phyloP scores from a whole-genome alignment of 2,113 vertebrate species.

The Leucopsar rothschildi region DNA sequence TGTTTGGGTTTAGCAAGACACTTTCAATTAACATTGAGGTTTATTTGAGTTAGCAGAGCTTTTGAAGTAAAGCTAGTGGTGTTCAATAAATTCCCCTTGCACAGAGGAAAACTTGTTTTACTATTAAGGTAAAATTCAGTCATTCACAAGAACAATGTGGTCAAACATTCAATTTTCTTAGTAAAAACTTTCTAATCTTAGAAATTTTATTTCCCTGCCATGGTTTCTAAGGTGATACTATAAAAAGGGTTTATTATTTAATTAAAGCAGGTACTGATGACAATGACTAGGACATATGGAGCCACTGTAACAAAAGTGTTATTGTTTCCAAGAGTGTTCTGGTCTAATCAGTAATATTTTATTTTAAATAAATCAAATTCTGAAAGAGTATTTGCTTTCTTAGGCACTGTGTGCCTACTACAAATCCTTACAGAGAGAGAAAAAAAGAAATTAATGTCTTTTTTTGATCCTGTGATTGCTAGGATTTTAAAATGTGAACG shows the following conservation, averaged over 20 bases:
- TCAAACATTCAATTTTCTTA: neutral
- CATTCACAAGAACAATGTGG: neutral
- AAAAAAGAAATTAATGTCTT: neutral
- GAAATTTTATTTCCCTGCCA: neutral
- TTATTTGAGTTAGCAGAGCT: neutral
- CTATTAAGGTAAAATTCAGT: neutral
- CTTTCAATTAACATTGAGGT: conserved; percentile 1
- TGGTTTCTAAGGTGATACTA: neutral
- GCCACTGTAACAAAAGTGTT: neutral
- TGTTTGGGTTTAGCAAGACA: neutral
- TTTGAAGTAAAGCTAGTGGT: neutral
- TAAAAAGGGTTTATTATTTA: neutral
- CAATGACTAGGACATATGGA: neutral
- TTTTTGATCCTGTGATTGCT: neutral
- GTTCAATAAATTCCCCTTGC: neutral
- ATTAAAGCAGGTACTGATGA: neutral
- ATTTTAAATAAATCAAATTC: neutral
- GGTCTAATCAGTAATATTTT: neutral
- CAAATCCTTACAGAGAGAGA: neutral
- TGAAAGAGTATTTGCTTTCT: neutral
- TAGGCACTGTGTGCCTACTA: neutral
- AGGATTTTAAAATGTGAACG: neutral
- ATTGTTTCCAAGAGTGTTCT: neutral
- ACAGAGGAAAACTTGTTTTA: neutral
- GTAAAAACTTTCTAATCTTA: neutral